Evolutionary conservation across 2,113 vertebrate genomes (phyloP), one percentile per base, ranked within the genome.

Genomic region (Spermophilus dauricus): DNA sequence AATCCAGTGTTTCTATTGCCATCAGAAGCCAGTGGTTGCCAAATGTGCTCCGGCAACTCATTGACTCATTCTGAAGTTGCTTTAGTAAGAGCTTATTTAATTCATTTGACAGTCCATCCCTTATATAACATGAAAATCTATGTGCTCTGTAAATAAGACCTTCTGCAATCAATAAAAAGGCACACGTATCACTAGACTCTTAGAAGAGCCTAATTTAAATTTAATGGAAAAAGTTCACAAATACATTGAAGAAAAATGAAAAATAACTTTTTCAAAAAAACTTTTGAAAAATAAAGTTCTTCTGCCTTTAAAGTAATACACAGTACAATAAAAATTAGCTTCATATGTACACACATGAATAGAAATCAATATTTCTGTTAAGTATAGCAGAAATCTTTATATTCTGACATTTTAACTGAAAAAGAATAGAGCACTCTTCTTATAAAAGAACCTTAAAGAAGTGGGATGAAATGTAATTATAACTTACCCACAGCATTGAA

Each of bases 161-260:
- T 77, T 94, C 67, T 48, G 11, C 32, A 81, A 73, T 95, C 61
- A 86, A 91, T 89, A 82, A 86, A 91, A 92, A 76, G 11, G 16
- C 4, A 73, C 45, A 87, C 63, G 37, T 58, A 84, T 96, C 81
- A 86, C 51, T 87, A 51, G 56, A 85, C 16, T 91, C 24, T 83
- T 42, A 82, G 70, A 91, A 75, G 8, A 93, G 5, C 12, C 81
- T 95, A 91, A 92, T 95, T 91, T 95, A 96, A 94, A 89, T 87
- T 95, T 97, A 96, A 94, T 89, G 51, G 28, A 69, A n/a, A 80
- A 92, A 92, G 5, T 83, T 85, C 53, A 81, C 73, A 85, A 96
- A 94, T 45, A 24, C 30, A 70, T 61, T 26, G 3, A 90, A 90
- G 58, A 56, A 90, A 98, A 96, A 85, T 87, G 22, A n/a, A 70